These are phyloP conservation scores for Hypolimnas misippus DNA, from an alignment of 2,888 invertebrate genomes.

Conservation along the genomic window DNA sequence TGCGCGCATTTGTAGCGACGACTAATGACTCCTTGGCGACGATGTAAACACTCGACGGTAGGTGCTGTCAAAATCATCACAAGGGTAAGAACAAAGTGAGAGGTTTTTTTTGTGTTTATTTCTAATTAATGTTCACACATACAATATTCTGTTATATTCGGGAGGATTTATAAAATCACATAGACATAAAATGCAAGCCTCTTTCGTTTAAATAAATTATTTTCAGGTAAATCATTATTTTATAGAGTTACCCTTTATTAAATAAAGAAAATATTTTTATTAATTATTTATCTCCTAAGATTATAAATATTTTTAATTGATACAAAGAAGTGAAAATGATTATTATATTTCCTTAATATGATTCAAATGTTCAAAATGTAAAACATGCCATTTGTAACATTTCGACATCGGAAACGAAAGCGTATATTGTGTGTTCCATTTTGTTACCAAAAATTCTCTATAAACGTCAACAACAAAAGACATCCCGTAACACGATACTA, in stretches of 20 bases:
- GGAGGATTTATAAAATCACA: no score
- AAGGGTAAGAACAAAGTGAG: conserved; percentile 50
- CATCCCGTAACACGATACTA: conserved; percentile 75
- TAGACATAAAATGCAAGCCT: no score
- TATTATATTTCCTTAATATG: neutral
- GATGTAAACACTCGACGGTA: conserved; percentile 75
- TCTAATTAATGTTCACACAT: conserved; percentile 31
- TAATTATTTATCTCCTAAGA: no score
- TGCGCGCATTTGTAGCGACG: conserved; percentile 62
- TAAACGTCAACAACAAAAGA: conserved; percentile 60
- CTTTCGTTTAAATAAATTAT: no score
- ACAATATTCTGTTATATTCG: neutral
- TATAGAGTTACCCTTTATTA: no score
- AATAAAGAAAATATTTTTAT: no score
- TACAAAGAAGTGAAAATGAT: neutral
- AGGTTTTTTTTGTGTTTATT: conserved; percentile 53
- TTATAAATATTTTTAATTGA: no score
- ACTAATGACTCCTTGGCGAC: conserved; percentile 79
- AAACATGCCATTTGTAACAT: neutral
- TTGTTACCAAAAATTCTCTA: conserved; percentile 44
- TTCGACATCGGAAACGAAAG: neutral
- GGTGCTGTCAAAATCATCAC: conserved; percentile 74
- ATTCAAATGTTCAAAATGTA: neutral
- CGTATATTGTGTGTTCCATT: conserved; percentile 33
- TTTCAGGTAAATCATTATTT: no score